phyloP scores from a whole-genome alignment of 2,888 invertebrate genomes.

The Ectemnius cavifrons region DNA sequence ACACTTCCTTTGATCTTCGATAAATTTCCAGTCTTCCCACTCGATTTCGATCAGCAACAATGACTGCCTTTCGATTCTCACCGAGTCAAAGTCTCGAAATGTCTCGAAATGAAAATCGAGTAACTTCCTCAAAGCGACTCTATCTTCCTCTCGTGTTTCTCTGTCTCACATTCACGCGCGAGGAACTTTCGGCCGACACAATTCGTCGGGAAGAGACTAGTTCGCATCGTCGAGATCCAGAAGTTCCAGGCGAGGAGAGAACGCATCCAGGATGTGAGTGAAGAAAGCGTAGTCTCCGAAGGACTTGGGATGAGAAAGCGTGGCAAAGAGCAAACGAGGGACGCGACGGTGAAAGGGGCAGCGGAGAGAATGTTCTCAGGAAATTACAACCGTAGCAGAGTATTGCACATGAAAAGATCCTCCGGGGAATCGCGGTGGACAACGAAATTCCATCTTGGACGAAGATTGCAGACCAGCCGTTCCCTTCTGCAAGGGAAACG shows the following conservation, averaged over 20 bases:
- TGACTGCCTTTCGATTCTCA: too few species aligned
- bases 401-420: slow-evolving; percentile 33
- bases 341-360: too few species aligned
- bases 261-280: slow-evolving; percentile 29
- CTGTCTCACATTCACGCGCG: too few species aligned
- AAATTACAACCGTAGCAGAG: slow-evolving; percentile 36
- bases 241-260: not conserved
- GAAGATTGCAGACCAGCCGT: slow-evolving; percentile 16
- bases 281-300: slow-evolving; percentile 27
- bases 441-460: slow-evolving; percentile 25
- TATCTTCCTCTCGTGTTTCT: too few species aligned
- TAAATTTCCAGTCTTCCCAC: too few species aligned
- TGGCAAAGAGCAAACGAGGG: too few species aligned
- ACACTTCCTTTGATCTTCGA: too few species aligned
- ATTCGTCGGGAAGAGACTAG: slow-evolving; percentile 36
- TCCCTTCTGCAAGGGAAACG: slow-evolving; percentile 8
- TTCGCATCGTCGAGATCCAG: slow-evolving; percentile 8
- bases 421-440: slow-evolving; percentile 25
- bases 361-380: slow-evolving; percentile 24
- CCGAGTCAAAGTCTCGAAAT: too few species aligned
- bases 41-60: too few species aligned
- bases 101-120: too few species aligned
- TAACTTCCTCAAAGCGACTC: too few species aligned
- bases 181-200: slow-evolving; percentile 30
- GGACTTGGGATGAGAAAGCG: slow-evolving; percentile 12